Evolutionary conservation across 2,888 invertebrate genomes (phyloP).

Genomic region (Drosophila neutralis): DNA sequence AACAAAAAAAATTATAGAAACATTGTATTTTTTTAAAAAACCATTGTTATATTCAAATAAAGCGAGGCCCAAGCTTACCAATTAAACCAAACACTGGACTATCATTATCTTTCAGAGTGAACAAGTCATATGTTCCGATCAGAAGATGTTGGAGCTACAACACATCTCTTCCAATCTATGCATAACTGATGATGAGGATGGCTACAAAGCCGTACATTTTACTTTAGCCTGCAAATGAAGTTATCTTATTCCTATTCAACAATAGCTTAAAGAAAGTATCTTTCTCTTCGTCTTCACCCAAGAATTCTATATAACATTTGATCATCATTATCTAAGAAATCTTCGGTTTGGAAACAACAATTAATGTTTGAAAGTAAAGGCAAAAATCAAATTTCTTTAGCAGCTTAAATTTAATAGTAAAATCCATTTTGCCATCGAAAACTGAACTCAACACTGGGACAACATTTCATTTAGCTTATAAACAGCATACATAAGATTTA

Average conservation of each 20-base stretch:
- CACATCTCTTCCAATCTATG: not conserved
- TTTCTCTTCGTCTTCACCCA: not conserved
- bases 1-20: not conserved
- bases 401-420: not conserved
- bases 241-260: not conserved
- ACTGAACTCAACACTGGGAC: not conserved
- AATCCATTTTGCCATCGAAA: not conserved
- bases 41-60: not conserved
- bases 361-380: not conserved
- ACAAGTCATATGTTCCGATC: not conserved
- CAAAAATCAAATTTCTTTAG: not conserved
- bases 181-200: not conserved
- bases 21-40: not conserved
- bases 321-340: not conserved
- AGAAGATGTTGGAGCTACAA: not conserved
- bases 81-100: not conserved
- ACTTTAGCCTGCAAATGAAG: not conserved
- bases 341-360: not conserved
- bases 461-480: not conserved
- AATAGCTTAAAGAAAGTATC: not conserved
- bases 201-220: not conserved
- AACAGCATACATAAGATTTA: conserved; percentile 21
- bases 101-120: not conserved
- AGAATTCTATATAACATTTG: not conserved
- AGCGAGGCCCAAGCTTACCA: not conserved